Conservation (phyloP, 2,113 vertebrate genomes). For the Eulemur macaco region DNA sequence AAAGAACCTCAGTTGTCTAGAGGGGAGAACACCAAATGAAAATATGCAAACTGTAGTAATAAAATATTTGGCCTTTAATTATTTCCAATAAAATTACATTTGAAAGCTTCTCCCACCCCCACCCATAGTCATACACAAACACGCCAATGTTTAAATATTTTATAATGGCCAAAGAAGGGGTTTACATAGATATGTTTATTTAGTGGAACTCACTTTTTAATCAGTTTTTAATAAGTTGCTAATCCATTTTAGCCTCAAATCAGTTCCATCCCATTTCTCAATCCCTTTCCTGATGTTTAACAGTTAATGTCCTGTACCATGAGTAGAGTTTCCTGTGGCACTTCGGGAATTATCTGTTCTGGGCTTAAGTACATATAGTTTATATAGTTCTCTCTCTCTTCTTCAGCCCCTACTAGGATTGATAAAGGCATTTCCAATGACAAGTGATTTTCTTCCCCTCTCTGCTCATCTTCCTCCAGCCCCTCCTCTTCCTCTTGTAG, state of each 20-base stretch:
- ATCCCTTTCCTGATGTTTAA: conserved; percentile 44
- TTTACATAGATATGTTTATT: conserved; percentile 64
- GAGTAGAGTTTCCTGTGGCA: conserved; percentile 33
- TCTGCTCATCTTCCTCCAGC: neutral
- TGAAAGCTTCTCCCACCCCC: conserved; percentile 12
- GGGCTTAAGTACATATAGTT: conserved; percentile 23
- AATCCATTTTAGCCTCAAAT: conserved; percentile 39
- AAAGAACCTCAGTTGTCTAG: neutral
- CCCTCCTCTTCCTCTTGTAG: neutral
- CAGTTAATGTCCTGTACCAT: conserved; percentile 37
- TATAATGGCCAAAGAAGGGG: conserved; percentile 65
- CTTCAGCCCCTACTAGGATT: conserved; percentile 29
- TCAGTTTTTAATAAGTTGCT: conserved; percentile 48
- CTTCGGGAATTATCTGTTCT: neutral
- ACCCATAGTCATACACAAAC: conserved; percentile 58
- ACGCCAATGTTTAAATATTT: conserved; percentile 62
- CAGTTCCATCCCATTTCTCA: conserved; percentile 51
- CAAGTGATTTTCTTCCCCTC: conserved; percentile 23
- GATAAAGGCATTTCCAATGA: conserved; percentile 62
- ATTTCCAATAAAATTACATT: conserved; percentile 34
- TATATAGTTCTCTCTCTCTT: conserved; percentile 51
- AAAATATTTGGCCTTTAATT: conserved; percentile 70
- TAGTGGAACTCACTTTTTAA: conserved; percentile 66
- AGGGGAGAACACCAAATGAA: conserved; percentile 35
- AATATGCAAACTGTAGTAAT: conserved; percentile 49